Base-by-base conservation (phyloP, 2,113 vertebrate species). In the Lepus timidus region DNA sequence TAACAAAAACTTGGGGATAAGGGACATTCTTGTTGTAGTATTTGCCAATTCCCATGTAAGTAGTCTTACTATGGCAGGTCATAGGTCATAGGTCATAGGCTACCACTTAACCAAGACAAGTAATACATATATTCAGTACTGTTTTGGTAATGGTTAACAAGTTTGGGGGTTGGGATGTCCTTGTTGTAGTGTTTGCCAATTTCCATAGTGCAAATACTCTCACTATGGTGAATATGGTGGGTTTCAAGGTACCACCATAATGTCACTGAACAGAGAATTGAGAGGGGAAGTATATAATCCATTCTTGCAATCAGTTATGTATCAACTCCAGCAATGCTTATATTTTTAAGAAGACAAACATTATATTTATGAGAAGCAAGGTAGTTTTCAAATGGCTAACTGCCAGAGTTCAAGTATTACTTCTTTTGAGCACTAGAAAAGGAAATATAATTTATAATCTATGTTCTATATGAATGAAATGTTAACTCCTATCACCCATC, bases 401-500 rank as follows among this genome's bases (percentile, higher is more conserved):
- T 83, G 36, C 92, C 64, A 95, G 65, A 88, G 64, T 88, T 88
- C 58, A 94, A 78, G 68, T 39, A 90, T 88, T 74, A 82, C 49
- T 92, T 91, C 64, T 31, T 84, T 85, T 90, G 92, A 85, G 51
- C 71, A 82, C 51, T 61, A 94, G 61, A 90, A 90, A 94, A 10
- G 4, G 64, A 92, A 94, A 95, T 85, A 91, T 36, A 71, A 86
- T 92, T 95, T 88, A 78, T 80, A 93, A 94, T 79, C 90, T n/a
- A 84, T 49, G 85, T 95, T 90, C 84, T 91, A 39, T 64, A 65
- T 65, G 80, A 96, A 91, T 75, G 62, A 91, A 95, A 90, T 74
- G 71, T 68, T 90, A 76, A 90, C 71, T 81, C 85, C 87, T 76
- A 55, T 25, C 78, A 76, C 89, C 93, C 65, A 74, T 93, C 92